A percentile compares a stretch with the other conserved stretches of the same genome.
Evolutionary conservation across 1,140 invertebrate genomes (phyloP).

Genomic region (Chelonus insularis): DNA sequence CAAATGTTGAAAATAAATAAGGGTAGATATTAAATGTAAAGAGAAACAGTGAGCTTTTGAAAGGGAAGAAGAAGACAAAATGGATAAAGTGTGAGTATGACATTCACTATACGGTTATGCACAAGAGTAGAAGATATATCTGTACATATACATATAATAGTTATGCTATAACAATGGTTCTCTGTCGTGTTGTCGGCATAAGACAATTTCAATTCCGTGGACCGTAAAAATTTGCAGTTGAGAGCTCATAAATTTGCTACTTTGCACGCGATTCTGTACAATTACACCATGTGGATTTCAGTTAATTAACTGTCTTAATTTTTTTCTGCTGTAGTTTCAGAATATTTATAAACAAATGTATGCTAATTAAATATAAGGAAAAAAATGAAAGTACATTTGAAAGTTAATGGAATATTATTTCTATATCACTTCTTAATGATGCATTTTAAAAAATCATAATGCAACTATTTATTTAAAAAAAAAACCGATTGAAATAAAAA

Average conservation of each 20-base stretch:
- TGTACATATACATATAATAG: background rate
- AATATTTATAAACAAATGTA: no score
- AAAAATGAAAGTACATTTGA: no score
- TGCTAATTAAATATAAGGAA: no score
- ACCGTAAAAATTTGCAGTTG: slow-evolving; percentile 11
- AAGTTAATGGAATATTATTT: no score
- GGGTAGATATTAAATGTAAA: background rate
- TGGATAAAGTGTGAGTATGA: background rate
- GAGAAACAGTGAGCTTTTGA: background rate
- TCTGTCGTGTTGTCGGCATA: slow-evolving; percentile 13
- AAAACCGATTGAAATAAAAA: no score
- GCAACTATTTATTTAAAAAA: no score
- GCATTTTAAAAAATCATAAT: no score
- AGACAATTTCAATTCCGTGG: slow-evolving; percentile 12
- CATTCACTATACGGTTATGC: background rate
- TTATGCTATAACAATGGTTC: background rate
- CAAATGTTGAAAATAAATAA: slow-evolving; percentile 14
- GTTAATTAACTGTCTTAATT: no score
- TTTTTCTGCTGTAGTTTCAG: no score
- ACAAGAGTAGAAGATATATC: background rate
- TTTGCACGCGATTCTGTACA: background rate
- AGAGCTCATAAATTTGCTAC: background rate
- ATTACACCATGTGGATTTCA: no score
- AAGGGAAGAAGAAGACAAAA: background rate
- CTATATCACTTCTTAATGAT: no score